phyloP scores from a whole-genome alignment of 2,113 vertebrate species.

The Anarhynchus alexandrinus region DNA sequence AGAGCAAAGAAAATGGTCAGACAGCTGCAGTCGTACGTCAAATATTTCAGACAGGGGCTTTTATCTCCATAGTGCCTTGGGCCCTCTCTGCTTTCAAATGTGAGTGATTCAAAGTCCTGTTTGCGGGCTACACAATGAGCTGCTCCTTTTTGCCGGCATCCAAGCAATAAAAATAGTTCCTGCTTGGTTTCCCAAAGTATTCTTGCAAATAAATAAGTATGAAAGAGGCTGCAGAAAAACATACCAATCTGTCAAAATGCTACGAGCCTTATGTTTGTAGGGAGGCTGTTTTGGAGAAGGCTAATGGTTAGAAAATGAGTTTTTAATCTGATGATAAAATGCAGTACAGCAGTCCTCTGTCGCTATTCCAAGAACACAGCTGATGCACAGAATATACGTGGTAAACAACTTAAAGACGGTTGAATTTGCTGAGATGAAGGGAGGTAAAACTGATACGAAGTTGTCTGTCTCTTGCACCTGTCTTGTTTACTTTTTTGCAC shows the following conservation, averaged over 20 bases:
- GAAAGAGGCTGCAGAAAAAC: not conserved
- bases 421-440: slow-evolving; percentile 13
- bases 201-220: not conserved
- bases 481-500: slow-evolving; percentile 58
- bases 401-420: not conserved
- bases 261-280: not conserved
- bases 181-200: not conserved
- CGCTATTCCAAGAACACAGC: not conserved
- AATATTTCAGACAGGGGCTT: not conserved
- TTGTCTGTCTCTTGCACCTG: slow-evolving; percentile 64
- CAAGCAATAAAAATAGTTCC: slow-evolving; percentile 29
- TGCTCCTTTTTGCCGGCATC: not conserved
- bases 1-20: not conserved
- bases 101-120: not conserved
- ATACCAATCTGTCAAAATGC: not conserved
- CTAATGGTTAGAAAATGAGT: not conserved
- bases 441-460: slow-evolving; percentile 30
- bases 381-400: not conserved
- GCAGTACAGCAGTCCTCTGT: slow-evolving; percentile 63
- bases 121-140: not conserved
- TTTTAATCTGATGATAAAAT: slow-evolving; percentile 56
- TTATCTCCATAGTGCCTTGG: not conserved
- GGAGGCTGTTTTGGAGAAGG: not conserved
- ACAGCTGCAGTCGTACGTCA: not conserved
- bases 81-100: not conserved